phyloP scores from a whole-genome alignment of 2,113 vertebrate species.

The Hemichromis elongatus region DNA sequence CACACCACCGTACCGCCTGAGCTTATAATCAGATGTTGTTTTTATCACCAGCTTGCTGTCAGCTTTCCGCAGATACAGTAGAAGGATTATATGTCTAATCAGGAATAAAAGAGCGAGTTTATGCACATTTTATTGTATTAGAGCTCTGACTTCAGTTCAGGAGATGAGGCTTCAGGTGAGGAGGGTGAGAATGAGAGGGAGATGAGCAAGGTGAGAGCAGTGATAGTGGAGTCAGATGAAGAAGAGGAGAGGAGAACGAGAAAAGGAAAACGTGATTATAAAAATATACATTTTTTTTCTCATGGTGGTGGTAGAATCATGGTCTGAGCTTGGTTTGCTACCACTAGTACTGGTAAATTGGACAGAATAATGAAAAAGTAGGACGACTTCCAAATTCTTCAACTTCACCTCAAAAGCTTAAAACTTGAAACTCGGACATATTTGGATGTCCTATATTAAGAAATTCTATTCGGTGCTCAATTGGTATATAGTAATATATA shows the following conservation, averaged over 20 bases:
- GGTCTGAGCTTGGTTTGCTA: too few relatives aligned
- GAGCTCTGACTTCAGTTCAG: background rate
- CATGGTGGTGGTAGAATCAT: too few relatives aligned
- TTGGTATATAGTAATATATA: background rate
- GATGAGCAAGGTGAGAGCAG: background rate
- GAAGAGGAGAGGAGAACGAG: background rate
- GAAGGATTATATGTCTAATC: background rate
- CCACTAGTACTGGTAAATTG: too few relatives aligned
- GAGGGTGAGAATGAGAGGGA: background rate
- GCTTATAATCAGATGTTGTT: background rate
- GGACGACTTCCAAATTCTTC: background rate
- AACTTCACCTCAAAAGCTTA: background rate
- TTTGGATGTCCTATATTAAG: background rate
- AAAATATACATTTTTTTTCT: background rate
- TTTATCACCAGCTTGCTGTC: background rate
- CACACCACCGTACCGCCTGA: background rate
- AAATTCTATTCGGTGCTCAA: accelerated
- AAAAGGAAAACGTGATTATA: background rate
- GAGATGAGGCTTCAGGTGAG: background rate
- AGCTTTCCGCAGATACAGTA: background rate
- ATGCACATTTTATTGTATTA: background rate
- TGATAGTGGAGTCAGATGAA: background rate
- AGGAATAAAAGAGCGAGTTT: accelerated
- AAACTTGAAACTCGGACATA: background rate
- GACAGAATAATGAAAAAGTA: background rate